phyloP scores from a whole-genome alignment of 2,113 vertebrate species.

The Neolamprologus fasciatus region DNA sequence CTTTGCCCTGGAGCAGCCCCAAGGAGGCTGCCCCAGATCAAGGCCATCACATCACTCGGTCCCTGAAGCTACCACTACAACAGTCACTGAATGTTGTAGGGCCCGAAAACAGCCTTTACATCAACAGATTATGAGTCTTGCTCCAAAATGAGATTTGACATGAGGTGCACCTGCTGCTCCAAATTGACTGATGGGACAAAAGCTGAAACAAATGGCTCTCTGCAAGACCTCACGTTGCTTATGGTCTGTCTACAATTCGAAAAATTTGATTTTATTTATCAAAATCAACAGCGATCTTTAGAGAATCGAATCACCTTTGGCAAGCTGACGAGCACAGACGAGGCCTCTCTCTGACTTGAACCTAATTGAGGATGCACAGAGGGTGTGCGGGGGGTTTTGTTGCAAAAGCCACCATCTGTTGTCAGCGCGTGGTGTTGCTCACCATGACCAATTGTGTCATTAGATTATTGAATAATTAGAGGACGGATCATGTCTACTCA shows the following conservation, averaged over 20 bases:
- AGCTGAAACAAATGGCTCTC: neutral
- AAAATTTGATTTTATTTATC: neutral
- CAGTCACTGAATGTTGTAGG: neutral
- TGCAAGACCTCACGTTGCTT: neutral
- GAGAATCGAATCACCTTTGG: slow-evolving; percentile 21
- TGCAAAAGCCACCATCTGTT: slow-evolving; percentile 68
- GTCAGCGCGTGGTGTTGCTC: slow-evolving; percentile 55
- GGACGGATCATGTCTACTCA: slow-evolving; percentile 50
- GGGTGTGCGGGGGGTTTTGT: slow-evolving; percentile 40
- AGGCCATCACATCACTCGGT: slow-evolving; percentile 6
- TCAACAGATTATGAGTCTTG: neutral
- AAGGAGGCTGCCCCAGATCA: slow-evolving; percentile 41
- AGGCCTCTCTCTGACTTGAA: slow-evolving; percentile 20
- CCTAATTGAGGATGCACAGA: slow-evolving; percentile 31
- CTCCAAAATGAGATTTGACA: neutral
- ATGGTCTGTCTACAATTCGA: neutral
- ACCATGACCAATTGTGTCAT: slow-evolving; percentile 74
- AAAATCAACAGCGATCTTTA: neutral
- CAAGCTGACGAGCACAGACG: slow-evolving; percentile 16
- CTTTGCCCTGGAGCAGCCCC: slow-evolving; percentile 48
- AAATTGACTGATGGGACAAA: neutral
- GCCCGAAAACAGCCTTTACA: neutral
- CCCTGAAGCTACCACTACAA: neutral
- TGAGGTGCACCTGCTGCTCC: slow-evolving; percentile 11
- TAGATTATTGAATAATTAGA: slow-evolving; percentile 73